Evolutionary conservation across 1,140 invertebrate genomes (phyloP), one percentile per base, ranked within the genome.

Genomic region (Sitodiplosis mosellana): DNA sequence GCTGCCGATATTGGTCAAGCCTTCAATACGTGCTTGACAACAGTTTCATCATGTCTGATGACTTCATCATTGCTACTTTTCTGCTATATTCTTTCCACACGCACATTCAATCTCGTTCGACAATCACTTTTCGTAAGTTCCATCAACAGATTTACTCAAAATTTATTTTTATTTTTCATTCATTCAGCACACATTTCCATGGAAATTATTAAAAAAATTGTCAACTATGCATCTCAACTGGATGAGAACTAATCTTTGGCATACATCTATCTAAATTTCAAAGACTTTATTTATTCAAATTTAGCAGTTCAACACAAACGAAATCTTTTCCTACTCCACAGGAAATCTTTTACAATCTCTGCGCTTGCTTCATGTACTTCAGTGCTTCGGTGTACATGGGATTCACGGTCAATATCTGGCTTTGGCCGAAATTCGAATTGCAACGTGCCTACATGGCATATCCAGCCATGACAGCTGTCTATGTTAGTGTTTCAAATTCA

Each of bases 391-490:
- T 76, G 1, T 86, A 82, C 58, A 72, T 89, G 59, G 78, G 78
- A 2, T 77, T 82, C 49, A 73, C 79, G 1, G 80, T 83, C 12
- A 80, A 82, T 55, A 63, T 82, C 19, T 83, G 78, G 20, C 60
- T 87, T 27, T 77, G 80, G 61, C 75, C 79, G 0, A 74, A 78
- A 56, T 73, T 73, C 51, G 59, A 65, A 2, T 45, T 69, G 7
- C 60, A 69, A 42, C 68, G 59, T 37, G 72, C 71, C 52, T 73
- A 72, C 54, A 67, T 69, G 45, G 81, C 78, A 21, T 87, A 83
- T 67, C 83, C 83, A 14, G 83, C 83, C 2, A 84, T 87, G 80
- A 83, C 79, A 19, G 80, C 80, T 1, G 77, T 79, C 46, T 87
- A 87, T 60, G 85, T 87, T 67, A 83, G 82, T 76, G 48, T 33